These are phyloP conservation scores for Eretmocerus hayati DNA, from an alignment of 2,888 invertebrate genomes.

Conservation along the genomic window DNA sequence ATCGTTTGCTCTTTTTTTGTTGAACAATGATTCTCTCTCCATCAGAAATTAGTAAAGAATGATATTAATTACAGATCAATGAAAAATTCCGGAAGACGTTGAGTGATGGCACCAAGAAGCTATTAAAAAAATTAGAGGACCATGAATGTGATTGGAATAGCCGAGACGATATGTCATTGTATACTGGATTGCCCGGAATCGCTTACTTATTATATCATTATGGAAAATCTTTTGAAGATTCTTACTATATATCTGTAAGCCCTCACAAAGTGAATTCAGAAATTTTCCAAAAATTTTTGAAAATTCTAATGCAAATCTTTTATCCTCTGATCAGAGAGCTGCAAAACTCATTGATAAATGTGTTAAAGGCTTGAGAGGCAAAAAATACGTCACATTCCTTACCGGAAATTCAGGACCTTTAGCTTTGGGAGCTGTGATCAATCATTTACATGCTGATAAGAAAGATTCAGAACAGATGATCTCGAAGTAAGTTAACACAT, in stretches of 20 bases:
- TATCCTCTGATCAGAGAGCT: conserved; percentile 42
- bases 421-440: conserved; percentile 56
- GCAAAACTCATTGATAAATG: conserved; percentile 46
- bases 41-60: conserved; percentile 3
- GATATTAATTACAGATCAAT: conserved; percentile 46
- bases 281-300: not conserved
- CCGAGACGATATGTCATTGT: conserved; percentile 57
- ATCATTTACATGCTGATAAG: conserved; percentile 52
- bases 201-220: conserved; percentile 58
- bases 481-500: conserved; percentile 55
- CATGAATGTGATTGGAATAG: conserved; percentile 45
- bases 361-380: conserved; percentile 40
- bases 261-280: not conserved
- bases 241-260: conserved; percentile 32
- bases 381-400: conserved; percentile 56
- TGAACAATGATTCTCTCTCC: not conserved
- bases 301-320: conserved; percentile 7
- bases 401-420: conserved; percentile 64
- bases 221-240: conserved; percentile 36
- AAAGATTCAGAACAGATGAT: conserved; percentile 51
- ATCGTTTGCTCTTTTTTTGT: too few species aligned
- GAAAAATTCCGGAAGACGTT: conserved; percentile 47
- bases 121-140: conserved; percentile 45
- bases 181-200: conserved; percentile 69
- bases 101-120: conserved; percentile 44